These are phyloP conservation scores for Perodicticus potto DNA, from an alignment of 2,797 vertebrate genomes.

Conservation along the genomic window DNA sequence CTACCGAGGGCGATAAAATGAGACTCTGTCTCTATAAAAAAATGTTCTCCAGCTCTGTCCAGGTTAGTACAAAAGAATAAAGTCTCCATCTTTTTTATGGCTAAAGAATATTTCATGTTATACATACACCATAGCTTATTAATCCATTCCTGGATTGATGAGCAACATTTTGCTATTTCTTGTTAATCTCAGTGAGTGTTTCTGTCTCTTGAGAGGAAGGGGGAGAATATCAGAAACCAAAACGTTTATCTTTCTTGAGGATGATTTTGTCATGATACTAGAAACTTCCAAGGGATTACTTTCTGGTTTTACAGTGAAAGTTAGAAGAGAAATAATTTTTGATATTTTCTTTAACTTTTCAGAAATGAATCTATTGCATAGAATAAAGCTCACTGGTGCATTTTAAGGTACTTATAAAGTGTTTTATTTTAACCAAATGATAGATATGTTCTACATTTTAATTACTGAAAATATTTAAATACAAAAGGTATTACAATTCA, in stretches of 20 bases:
- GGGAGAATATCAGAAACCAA: not conserved
- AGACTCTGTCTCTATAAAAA: no score
- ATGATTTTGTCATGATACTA: not conserved
- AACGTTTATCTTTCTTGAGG: not conserved
- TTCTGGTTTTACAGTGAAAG: conserved; percentile 1
- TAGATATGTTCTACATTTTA: conserved; percentile 33
- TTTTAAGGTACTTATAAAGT: conserved; percentile 49
- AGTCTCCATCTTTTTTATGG: no score
- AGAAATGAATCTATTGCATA: conserved; percentile 38
- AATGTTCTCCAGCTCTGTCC: no score
- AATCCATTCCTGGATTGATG: no score
- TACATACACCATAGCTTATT: no score
- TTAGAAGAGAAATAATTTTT: conserved; percentile 37
- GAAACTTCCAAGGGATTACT: not conserved
- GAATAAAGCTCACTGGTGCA: not conserved
- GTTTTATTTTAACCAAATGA: conserved; percentile 27
- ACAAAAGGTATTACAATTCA: conserved; percentile 33
- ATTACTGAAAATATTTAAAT: conserved; percentile 59
- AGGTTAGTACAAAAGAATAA: no score
- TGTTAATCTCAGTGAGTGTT: not conserved
- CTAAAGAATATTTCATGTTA: no score
- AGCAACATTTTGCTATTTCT: not conserved
- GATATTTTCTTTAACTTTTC: conserved; percentile 39
- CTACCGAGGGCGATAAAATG: no score
- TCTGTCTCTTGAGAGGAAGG: not conserved